phyloP scores from a whole-genome alignment of 2,113 vertebrate genomes.

The Mionectes macconnelli region DNA sequence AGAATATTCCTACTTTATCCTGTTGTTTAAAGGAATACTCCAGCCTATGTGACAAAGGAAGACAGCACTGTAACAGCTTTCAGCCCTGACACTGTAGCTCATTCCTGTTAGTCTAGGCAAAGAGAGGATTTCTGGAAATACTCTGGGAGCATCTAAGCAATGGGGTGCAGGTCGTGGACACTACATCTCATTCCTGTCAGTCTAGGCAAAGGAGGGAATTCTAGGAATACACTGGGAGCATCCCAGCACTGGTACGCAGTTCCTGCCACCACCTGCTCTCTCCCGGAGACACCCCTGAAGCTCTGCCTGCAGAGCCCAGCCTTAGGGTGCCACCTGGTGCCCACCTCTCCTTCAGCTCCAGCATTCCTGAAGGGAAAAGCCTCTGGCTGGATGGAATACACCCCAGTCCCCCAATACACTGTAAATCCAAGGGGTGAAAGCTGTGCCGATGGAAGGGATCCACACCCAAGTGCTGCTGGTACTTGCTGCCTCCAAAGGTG shows the following conservation, averaged over 20 bases:
- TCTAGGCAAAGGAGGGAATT: background rate
- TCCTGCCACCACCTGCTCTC: background rate
- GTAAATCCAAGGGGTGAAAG: background rate
- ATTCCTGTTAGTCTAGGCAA: background rate
- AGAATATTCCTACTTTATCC: background rate
- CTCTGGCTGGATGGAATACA: background rate
- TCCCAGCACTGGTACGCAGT: background rate
- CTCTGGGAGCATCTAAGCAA: fast-evolving
- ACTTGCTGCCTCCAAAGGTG: background rate
- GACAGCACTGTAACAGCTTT: background rate
- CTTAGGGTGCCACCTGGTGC: slow-evolving; percentile 44
- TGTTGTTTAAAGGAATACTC: background rate
- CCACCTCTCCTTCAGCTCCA: background rate
- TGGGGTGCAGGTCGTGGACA: background rate
- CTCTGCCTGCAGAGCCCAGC: background rate
- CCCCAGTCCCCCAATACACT: background rate
- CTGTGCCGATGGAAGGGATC: too few species aligned
- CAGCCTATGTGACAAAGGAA: background rate
- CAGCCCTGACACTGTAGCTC: background rate
- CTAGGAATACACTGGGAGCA: background rate
- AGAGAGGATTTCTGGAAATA: background rate
- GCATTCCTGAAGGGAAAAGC: background rate
- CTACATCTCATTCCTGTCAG: background rate
- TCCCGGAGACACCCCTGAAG: fast-evolving
- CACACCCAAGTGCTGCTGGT: background rate